Percentiles rank a stretch among this genome's conserved stretches.
Conservation (phyloP, 2,797 vertebrate species). For the Sebastes matsubarae region DNA sequence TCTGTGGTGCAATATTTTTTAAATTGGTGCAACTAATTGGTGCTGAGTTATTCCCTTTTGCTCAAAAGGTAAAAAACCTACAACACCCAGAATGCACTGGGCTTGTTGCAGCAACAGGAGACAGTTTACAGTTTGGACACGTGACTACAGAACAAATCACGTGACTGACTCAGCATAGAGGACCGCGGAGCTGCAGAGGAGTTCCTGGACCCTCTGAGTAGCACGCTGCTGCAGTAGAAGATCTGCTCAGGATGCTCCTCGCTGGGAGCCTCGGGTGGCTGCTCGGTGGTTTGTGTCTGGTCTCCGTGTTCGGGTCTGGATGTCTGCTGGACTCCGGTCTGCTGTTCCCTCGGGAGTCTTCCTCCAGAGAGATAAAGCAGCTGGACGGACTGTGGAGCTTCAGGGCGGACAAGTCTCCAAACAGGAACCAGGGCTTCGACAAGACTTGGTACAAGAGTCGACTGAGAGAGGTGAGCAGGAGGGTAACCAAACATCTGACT, state of each 20-base stretch:
- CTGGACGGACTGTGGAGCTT: constrained; percentile 91
- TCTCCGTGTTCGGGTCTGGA: constrained; percentile 15
- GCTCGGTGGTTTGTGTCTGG: neutral
- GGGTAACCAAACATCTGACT: too few relatives aligned
- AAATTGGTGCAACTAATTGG: too few relatives aligned
- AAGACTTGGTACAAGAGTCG: constrained; percentile 85
- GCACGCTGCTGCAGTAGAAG: neutral
- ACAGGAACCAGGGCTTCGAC: constrained; percentile 85
- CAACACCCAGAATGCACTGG: too few relatives aligned
- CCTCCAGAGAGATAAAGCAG: constrained; percentile 87
- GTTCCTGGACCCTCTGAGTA: neutral
- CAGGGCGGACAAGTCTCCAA: constrained; percentile 86
- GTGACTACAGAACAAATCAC: neutral
- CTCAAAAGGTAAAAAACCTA: too few relatives aligned
- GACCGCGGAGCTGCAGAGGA: neutral
- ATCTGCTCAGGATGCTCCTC: rapidly evolving
- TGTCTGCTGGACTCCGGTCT: constrained; percentile 71
- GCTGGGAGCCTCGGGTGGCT: rapidly evolving
- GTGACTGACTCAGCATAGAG: neutral
- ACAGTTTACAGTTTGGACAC: neutral
- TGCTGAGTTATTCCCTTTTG: too few relatives aligned
- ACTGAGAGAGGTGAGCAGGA: constrained; percentile 85
- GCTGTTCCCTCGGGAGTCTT: constrained; percentile 88
- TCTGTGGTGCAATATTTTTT: rapidly evolving
- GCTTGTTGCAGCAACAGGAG: too few relatives aligned